A percentile compares a stretch with the other conserved stretches of the same genome.
These are phyloP conservation scores for Melangyna quadrimaculata DNA, from an alignment of 2,888 invertebrate species.

Conservation along the genomic window DNA sequence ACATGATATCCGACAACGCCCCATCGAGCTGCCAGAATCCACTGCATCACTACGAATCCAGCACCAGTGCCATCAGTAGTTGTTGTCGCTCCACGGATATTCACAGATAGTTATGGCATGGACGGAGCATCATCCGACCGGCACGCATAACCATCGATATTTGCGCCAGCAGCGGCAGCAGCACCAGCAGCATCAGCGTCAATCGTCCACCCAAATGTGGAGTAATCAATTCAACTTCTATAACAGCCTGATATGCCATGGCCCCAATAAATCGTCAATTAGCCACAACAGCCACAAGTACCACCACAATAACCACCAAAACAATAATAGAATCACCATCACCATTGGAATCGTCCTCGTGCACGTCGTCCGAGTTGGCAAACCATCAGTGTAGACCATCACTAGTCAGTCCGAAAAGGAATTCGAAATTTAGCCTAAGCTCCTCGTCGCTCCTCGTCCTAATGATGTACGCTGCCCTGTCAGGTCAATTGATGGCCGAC, in stretches of 20 bases:
- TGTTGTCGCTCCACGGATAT: conserved; percentile 42
- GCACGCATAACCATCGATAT: conserved; percentile 69
- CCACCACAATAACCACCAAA: conserved; percentile 47
- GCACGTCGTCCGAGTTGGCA: neutral
- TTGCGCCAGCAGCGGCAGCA: conserved; percentile 33
- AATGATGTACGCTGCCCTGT: conserved; percentile 74
- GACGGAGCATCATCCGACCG: conserved; percentile 68
- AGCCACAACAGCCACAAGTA: conserved; percentile 65
- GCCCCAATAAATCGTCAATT: conserved; percentile 74
- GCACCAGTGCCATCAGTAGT: neutral
- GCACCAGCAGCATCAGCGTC: conserved; percentile 49
- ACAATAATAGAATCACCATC: conserved; percentile 41
- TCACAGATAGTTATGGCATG: conserved; percentile 71
- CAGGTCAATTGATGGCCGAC: conserved; percentile 82
- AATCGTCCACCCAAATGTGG: conserved; percentile 73
- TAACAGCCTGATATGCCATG: conserved; percentile 76
- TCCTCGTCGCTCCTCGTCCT: conserved; percentile 61
- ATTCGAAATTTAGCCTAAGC: conserved; percentile 53
- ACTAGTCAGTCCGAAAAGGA: conserved; percentile 19
- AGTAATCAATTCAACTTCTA: conserved; percentile 73
- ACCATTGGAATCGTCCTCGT: conserved; percentile 18
- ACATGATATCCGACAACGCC: conserved; percentile 61
- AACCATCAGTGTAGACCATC: conserved; percentile 21
- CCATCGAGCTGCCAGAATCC: conserved; percentile 37
- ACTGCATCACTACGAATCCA: conserved; percentile 18